Base-by-base conservation (phyloP, 1,140 invertebrate genomes). In the Sarcophaga peregrina region DNA sequence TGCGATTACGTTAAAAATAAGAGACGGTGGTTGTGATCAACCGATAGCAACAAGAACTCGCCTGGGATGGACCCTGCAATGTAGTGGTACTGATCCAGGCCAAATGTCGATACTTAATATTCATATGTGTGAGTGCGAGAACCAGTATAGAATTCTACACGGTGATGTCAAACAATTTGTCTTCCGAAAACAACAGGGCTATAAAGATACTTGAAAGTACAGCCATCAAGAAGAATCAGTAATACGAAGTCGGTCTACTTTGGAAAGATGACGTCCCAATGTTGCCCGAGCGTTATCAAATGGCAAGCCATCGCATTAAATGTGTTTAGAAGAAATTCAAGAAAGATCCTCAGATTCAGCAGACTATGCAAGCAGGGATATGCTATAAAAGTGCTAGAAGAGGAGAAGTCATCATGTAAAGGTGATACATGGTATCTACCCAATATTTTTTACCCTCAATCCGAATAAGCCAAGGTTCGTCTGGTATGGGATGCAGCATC, bases 1-100 rank as follows among this genome's bases (percentile, higher is more conserved):
- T 11, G 81, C 68, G 10, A 11, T 82, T 17, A 45, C 81, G 7
- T 17, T 82, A 9, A 82, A 82, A 73, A 68, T 82, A 37, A 37
- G 68, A 9, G 81, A 74, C 47, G 68, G 81, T 15, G 11, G 10
- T n/a, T 52, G 46, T 15, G 13, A 72, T 15, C 45, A 82, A 48
- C 68, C 68, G 9, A 82, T 82, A 11, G 81, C 81, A 50, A 48
- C 68, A n/a, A 82, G 74, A 20, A 82, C 72, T 52, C 58, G 68
- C 7, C 46, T 82, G 3, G 72, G 81, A 11, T 74, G 68, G 62
- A 73, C 47, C 13, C 25, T 46, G 20, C 46, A 50, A n/a, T 62
- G 15, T 10, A 50, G 62, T 68, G 62, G 11, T 10, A 72, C 11
- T 4, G 25, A 68, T 5, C 9, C 62, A 9, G 3, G 5, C 8